These are phyloP conservation scores for Porites evermanni DNA, from an alignment of 92 coral and sea anemone species.

Conservation along the genomic window DNA sequence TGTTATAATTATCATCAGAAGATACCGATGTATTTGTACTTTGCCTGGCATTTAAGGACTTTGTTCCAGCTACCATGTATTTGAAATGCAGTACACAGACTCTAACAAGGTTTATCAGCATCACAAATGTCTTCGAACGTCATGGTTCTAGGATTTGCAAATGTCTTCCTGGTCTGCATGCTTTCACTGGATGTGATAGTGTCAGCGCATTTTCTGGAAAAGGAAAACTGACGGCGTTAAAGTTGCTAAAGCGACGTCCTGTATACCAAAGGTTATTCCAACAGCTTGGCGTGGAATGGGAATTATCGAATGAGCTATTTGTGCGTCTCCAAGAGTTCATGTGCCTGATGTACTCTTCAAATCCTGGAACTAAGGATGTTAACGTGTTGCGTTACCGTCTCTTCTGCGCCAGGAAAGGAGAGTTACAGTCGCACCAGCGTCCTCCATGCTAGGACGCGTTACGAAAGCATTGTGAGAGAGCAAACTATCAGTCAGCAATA, in stretches of 20 bases:
- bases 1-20: slow-evolving; percentile 38
- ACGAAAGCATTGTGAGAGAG: slow-evolving; percentile 27
- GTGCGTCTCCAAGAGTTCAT: background rate
- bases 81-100: slow-evolving; percentile 34
- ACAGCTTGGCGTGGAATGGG: slow-evolving; percentile 29
- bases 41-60: slow-evolving; percentile 40
- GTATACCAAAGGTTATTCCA: slow-evolving; percentile 5
- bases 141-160: slow-evolving; percentile 40
- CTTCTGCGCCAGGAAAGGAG: slow-evolving; percentile 22
- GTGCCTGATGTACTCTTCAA: slow-evolving; percentile 5
- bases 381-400: slow-evolving; percentile 23
- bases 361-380: slow-evolving; percentile 10
- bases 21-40: slow-evolving; percentile 68
- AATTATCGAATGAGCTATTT: slow-evolving; percentile 16
- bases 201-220: slow-evolving; percentile 39
- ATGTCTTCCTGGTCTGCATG: slow-evolving; percentile 47
- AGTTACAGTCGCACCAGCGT: slow-evolving; percentile 31
- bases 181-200: slow-evolving; percentile 46
- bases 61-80: slow-evolving; percentile 20
- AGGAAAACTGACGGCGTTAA: slow-evolving; percentile 41
- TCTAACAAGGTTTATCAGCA: slow-evolving; percentile 6
- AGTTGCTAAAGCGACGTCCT: slow-evolving; percentile 15
- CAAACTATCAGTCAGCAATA: slow-evolving; percentile 37
- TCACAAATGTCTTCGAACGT: slow-evolving; percentile 19
- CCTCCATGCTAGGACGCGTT: slow-evolving; percentile 32